Conservation (phyloP, 2,888 invertebrate genomes). For the Pristionchus entomophagus region DNA sequence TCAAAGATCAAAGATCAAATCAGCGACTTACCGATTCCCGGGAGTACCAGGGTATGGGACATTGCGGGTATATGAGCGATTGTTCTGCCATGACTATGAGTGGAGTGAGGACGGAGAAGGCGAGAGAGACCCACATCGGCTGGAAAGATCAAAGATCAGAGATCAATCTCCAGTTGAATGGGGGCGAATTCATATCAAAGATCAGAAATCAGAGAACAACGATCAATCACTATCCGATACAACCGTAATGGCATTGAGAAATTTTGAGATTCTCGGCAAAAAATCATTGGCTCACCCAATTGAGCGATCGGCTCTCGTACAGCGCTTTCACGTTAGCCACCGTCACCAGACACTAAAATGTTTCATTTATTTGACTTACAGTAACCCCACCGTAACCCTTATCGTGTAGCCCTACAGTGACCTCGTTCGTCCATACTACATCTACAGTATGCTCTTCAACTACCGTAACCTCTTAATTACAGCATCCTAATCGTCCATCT, state of each 20-base stretch:
- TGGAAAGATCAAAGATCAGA: neutral
- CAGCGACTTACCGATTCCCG: too few relatives aligned
- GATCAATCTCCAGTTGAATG: neutral
- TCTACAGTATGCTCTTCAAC: too few relatives aligned
- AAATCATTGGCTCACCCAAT: conserved; percentile 48
- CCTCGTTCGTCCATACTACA: too few relatives aligned
- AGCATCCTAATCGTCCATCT: too few relatives aligned
- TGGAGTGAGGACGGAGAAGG: conserved; percentile 27
- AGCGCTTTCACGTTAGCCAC: conserved; percentile 50
- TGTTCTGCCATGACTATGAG: conserved; percentile 19
- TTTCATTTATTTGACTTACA: too few relatives aligned
- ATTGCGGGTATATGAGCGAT: neutral
- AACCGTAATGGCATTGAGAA: too few relatives aligned
- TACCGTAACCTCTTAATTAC: too few relatives aligned
- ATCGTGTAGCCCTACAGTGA: too few relatives aligned
- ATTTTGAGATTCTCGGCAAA: too few relatives aligned
- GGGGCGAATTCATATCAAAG: too few relatives aligned
- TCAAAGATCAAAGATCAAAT: neutral
- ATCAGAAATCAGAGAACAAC: neutral
- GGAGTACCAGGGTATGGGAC: conserved; percentile 16
- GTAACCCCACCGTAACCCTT: too few relatives aligned
- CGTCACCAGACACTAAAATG: conserved; percentile 37
- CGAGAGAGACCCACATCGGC: conserved; percentile 6
- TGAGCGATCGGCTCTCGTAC: conserved; percentile 49
- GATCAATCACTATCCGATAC: too few relatives aligned